Evolutionary conservation across 2,888 invertebrate species (phyloP).

Genomic region (Coelinius sp.): DNA sequence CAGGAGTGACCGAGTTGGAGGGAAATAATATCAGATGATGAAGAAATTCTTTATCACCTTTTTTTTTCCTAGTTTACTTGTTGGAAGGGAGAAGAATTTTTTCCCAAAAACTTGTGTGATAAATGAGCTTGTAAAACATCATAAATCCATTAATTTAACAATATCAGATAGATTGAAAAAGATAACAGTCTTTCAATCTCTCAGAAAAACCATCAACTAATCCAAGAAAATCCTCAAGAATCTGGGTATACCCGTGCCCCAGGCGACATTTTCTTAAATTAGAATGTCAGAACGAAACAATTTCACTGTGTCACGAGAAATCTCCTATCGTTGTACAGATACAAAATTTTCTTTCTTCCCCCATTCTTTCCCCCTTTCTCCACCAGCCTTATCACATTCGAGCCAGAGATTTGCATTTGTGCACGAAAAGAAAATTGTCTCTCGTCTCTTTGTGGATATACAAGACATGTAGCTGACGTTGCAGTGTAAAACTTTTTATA

Average conservation of each 20-base stretch:
- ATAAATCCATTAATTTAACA: too few relatives aligned
- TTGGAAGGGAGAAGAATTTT: too few relatives aligned
- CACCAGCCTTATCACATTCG: background rate
- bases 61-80: too few relatives aligned
- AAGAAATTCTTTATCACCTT: slow-evolving; percentile 7
- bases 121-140: background rate
- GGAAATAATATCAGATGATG: slow-evolving; percentile 13
- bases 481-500: slow-evolving; percentile 33
- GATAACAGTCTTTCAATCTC: background rate
- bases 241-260: slow-evolving; percentile 2
- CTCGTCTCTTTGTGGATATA: slow-evolving; percentile 44
- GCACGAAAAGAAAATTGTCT: slow-evolving; percentile 34
- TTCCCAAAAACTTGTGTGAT: background rate
- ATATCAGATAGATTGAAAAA: too few relatives aligned
- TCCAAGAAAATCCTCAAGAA: background rate
- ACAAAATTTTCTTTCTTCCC: slow-evolving; percentile 16
- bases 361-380: background rate
- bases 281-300: slow-evolving; percentile 34
- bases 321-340: background rate
- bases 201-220: background rate
- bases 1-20: slow-evolving; percentile 22
- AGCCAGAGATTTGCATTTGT: slow-evolving; percentile 27
- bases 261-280: slow-evolving; percentile 38
- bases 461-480: slow-evolving; percentile 47
- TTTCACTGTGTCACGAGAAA: slow-evolving; percentile 30